Evolutionary conservation across 2,888 invertebrate genomes (phyloP).

Genomic region (Eubasilissa splendida): DNA sequence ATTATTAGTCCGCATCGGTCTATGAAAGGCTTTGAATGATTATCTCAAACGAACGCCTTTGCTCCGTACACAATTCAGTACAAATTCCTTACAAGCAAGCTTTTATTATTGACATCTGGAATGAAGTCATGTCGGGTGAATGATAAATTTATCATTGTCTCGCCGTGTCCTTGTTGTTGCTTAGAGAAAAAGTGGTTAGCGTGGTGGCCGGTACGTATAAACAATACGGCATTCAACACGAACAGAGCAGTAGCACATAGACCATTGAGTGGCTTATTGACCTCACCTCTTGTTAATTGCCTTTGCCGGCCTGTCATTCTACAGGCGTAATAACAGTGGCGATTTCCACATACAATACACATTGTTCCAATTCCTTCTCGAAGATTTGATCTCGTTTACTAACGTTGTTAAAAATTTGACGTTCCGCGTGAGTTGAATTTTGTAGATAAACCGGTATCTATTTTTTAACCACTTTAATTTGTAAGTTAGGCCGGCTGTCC

Average conservation of each 20-base stretch:
- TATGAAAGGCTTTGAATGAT: slow-evolving; percentile 21
- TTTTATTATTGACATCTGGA: slow-evolving; percentile 29
- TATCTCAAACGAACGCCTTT: slow-evolving; percentile 17
- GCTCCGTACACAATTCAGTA: slow-evolving; percentile 30
- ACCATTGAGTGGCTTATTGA: slow-evolving; percentile 16
- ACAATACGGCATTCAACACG: not conserved
- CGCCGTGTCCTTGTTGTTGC: slow-evolving; percentile 22
- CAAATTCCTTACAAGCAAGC: slow-evolving; percentile 31
- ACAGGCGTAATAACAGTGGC: slow-evolving; percentile 6
- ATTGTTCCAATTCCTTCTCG: not conserved
- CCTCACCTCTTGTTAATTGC: slow-evolving; percentile 24
- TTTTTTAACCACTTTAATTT: no score
- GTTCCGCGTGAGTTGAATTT: no score
- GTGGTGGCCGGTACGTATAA: not conserved
- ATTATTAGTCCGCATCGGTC: slow-evolving; percentile 1
- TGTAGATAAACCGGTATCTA: no score
- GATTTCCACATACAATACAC: not conserved
- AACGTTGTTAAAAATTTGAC: no score
- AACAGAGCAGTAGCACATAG: not conserved
- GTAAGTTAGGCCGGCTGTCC: no score
- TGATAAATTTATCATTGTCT: slow-evolving; percentile 40
- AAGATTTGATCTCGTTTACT: not conserved
- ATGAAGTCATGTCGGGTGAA: slow-evolving; percentile 34
- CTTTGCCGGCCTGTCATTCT: slow-evolving; percentile 1
- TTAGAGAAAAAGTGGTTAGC: slow-evolving; percentile 23